Conservation (phyloP, 1,140 invertebrate species). For the Trinorchestia longiramus region DNA sequence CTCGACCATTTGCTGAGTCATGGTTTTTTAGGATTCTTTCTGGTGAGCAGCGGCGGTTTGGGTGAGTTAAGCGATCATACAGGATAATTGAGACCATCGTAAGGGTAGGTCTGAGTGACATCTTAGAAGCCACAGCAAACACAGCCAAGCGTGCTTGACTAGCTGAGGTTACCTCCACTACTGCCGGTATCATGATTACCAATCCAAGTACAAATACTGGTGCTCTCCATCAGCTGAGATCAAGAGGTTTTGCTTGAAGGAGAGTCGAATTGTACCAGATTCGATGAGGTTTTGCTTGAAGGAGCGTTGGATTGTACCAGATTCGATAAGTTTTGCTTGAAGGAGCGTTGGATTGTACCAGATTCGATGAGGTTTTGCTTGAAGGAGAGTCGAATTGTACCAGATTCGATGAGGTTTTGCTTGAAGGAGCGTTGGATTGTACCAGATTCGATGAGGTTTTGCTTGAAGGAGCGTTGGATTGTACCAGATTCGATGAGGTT, state of each 20-base stretch:
- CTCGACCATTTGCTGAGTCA: conserved; percentile 44
- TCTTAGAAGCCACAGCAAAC: conserved; percentile 33
- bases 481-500: no score
- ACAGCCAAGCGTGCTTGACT: not conserved
- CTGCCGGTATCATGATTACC: not conserved
- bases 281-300: no score
- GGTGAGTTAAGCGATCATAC: conserved; percentile 44
- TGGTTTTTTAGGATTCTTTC: conserved; percentile 50
- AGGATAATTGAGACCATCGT: conserved; percentile 17
- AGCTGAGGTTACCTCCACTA: not conserved
- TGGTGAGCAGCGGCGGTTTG: not conserved
- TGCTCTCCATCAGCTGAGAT: not conserved
- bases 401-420: no score
- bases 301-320: no score
- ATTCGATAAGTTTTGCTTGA: no score
- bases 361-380: no score
- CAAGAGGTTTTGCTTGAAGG: not conserved
- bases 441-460: no score
- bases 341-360: not conserved
- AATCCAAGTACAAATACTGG: not conserved
- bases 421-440: no score
- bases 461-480: not conserved
- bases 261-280: not conserved
- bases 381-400: no score
- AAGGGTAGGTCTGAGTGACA: conserved; percentile 17